Conservation (phyloP, 2,113 vertebrate species). For the Ursus arctos region DNA sequence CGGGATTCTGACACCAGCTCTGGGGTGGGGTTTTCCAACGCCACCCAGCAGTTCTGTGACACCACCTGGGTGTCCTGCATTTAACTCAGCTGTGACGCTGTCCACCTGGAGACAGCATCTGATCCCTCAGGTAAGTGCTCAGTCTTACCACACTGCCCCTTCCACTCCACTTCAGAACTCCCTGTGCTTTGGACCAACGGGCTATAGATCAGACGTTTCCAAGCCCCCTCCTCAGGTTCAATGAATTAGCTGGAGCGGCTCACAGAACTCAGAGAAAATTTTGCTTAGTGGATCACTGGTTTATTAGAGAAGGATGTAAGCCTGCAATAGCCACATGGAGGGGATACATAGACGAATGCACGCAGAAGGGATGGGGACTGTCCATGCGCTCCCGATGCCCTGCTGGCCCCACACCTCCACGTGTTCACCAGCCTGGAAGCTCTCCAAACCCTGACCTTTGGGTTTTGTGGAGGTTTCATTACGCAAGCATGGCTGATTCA, state of each 20-base stretch:
- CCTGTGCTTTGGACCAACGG: neutral
- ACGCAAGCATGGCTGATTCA: neutral
- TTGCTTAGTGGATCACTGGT: neutral
- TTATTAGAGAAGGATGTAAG: neutral
- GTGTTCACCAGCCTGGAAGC: neutral
- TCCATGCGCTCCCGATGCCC: accelerated
- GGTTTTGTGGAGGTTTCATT: neutral
- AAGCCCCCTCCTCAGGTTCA: too few relatives aligned
- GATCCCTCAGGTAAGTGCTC: neutral
- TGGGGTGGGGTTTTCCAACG: neutral
- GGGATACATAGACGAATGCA: neutral
- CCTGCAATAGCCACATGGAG: too few relatives aligned
- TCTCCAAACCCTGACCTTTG: neutral
- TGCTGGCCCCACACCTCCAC: neutral
- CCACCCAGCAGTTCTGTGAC: neutral
- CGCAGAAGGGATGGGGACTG: accelerated
- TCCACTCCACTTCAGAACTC: neutral
- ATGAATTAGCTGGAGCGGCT: neutral
- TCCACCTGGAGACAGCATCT: neutral
- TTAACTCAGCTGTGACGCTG: neutral
- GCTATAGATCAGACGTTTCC: neutral
- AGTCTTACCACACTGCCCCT: neutral
- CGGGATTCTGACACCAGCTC: neutral
- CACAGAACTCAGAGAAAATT: neutral
- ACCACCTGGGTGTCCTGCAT: neutral